Evolutionary conservation across 1,140 invertebrate genomes (phyloP), one percentile per base, ranked within the genome.

Genomic region (Cherax destructor): DNA sequence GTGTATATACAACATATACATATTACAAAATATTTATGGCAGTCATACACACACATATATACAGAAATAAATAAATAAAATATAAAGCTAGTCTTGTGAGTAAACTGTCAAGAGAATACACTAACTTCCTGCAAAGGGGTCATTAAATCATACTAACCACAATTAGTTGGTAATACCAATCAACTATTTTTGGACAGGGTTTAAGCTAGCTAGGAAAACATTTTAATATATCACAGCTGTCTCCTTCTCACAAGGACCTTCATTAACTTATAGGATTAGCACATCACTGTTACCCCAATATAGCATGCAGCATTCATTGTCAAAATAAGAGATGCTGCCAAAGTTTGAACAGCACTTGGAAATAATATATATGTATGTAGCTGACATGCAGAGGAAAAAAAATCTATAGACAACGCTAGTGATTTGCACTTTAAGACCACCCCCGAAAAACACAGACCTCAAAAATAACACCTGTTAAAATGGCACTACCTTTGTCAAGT

Each of bases 161-260:
- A 11, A 18, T 11, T 76, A 56, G 72, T 77, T 61, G 74, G 85
- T 49, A 79, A 69, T 13, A 59, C 56, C 30, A 65, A 61, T 88
- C 86, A 88, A 59, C 86, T 65, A 88, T 88, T 88, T 88, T 50
- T 88, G 86, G 86, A 88, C 86, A 88, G 52, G 86, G 86, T 88
- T 80, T 24, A 4, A 59, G 74, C 30, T 74, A 74, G 69, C 52
- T 61, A 80, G 78, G 50, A 80, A 79, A 88, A 65, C 52, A n/a
- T 50, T 56, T 85, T 7, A 69, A 56, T 81, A 91, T 91, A 91
- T 91, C 89, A 91, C 89, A 91, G 89, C 76, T 91, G 89, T 91
- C 89, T 86, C 89, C 89, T 85, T 78, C 72, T 78, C 89, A 91
- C 89, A 85, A 85, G 83, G 76, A 85, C 69, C 81, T 80, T 80